These are phyloP conservation scores for Lagocephalus sceleratus DNA, from an alignment of 2,797 vertebrate genomes.

Conservation along the genomic window DNA sequence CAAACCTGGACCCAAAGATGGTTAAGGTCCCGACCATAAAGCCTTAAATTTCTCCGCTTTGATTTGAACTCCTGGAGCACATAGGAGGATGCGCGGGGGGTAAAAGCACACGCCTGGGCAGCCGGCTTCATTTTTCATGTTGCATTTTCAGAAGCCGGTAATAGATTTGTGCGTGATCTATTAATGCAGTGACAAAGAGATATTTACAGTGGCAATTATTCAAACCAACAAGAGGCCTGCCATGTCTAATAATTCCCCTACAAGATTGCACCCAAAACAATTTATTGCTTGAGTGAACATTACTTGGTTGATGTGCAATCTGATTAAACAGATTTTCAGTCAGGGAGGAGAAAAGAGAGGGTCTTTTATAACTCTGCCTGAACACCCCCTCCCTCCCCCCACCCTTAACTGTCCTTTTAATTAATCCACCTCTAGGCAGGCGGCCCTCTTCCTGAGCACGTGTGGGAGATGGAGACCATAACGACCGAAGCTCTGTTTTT, in stretches of 20 bases:
- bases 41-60: conserved; percentile 29
- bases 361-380: neutral
- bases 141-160: conserved; percentile 43
- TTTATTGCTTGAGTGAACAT: conserved; percentile 68
- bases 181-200: conserved; percentile 49
- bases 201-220: conserved; percentile 58
- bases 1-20: conserved; percentile 2
- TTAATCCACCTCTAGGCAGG: too few species aligned
- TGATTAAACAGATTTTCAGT: conserved; percentile 55
- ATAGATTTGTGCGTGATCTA: conserved; percentile 49
- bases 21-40: conserved; percentile 18
- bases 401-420: too few species aligned
- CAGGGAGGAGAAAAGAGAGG: conserved; percentile 30
- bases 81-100: conserved; percentile 12
- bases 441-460: too few species aligned
- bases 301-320: conserved; percentile 64
- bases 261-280: conserved; percentile 69
- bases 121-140: conserved; percentile 23
- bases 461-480: too few species aligned
- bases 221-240: conserved; percentile 49
- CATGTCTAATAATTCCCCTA: conserved; percentile 64
- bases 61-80: conserved; percentile 6
- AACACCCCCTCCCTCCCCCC: too few species aligned
- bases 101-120: neutral
- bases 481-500: too few species aligned